Percentiles rank a stretch among this genome's conserved stretches.
Conservation (phyloP, 2,888 invertebrate genomes). For the Andrena camellia region DNA sequence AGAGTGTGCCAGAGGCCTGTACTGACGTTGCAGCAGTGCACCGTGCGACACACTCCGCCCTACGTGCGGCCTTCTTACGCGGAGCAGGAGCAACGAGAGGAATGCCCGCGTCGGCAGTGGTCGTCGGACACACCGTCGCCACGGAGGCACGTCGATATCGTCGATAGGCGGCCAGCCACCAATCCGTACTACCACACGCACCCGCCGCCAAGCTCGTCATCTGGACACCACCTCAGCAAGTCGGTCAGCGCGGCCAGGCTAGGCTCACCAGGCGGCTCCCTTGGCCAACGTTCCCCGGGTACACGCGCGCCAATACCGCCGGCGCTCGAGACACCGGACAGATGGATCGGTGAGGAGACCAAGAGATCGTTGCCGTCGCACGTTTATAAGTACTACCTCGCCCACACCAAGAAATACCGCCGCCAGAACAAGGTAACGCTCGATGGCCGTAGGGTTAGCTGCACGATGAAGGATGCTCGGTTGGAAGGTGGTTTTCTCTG, state of each 20-base stretch:
- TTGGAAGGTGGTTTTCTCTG: not conserved
- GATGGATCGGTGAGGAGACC: constrained; percentile 90
- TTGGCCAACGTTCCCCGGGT: constrained; percentile 77
- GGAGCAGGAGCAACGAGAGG: constrained; percentile 60
- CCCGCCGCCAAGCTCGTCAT: constrained; percentile 71
- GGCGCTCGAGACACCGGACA: constrained; percentile 79
- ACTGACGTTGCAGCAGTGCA: constrained; percentile 75
- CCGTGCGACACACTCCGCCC: constrained; percentile 53
- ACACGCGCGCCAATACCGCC: constrained; percentile 73
- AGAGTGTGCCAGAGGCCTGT: constrained; percentile 81
- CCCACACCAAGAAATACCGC: constrained; percentile 83
- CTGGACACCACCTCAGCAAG: constrained; percentile 73
- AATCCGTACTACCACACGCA: constrained; percentile 72
- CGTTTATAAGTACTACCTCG: constrained; percentile 89
- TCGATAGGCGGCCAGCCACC: constrained; percentile 69
- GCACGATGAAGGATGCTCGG: not conserved
- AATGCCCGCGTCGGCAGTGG: constrained; percentile 60
- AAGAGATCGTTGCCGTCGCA: constrained; percentile 88
- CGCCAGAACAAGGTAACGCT: constrained; percentile 85
- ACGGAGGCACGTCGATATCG: constrained; percentile 65
- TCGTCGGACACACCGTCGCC: constrained; percentile 71
- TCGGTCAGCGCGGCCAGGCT: constrained; percentile 74
- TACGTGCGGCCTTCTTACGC: constrained; percentile 69
- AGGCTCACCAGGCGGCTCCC: constrained; percentile 77
- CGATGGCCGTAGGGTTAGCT: not conserved